Conservation (phyloP, 2,113 vertebrate genomes). For the Ctenodactylus gundi region DNA sequence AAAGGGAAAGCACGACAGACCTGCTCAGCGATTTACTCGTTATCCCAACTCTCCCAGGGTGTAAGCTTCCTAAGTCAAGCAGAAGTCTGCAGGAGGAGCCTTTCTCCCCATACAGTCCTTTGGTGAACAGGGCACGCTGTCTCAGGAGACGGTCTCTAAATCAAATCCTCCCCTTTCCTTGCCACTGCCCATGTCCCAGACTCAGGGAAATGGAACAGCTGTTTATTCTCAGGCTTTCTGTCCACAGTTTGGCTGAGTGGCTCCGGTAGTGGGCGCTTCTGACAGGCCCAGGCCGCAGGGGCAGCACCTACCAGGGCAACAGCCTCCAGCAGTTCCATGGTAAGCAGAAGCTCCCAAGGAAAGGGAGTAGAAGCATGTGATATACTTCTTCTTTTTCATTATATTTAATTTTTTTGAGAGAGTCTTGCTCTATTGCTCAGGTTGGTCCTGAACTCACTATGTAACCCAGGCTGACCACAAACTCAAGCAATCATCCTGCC, state of each 20-base stretch:
- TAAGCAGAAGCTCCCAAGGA: background rate
- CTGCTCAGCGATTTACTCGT: no score
- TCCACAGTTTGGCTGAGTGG: background rate
- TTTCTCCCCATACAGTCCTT: background rate
- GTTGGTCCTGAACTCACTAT: no score
- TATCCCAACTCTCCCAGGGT: background rate
- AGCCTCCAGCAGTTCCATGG: background rate
- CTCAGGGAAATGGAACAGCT: background rate
- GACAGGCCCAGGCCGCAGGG: background rate
- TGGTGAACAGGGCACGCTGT: background rate
- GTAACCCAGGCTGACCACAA: no score
- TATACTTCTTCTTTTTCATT: no score
- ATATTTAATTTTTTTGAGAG: no score
- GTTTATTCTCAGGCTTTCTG: background rate
- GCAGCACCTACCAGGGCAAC: background rate
- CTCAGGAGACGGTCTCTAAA: slow-evolving; percentile 1
- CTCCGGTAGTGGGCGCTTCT: background rate
- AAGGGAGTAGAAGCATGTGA: background rate
- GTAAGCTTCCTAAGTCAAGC: background rate
- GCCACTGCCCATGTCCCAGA: background rate
- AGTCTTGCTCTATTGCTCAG: no score
- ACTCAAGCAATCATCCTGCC: no score
- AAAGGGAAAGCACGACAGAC: no score
- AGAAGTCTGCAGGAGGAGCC: background rate
- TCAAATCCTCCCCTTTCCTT: background rate